Evolutionary conservation across 2,113 vertebrate genomes (phyloP), one percentile per base, ranked within the genome.

Genomic region (Odontophorus gujanensis): DNA sequence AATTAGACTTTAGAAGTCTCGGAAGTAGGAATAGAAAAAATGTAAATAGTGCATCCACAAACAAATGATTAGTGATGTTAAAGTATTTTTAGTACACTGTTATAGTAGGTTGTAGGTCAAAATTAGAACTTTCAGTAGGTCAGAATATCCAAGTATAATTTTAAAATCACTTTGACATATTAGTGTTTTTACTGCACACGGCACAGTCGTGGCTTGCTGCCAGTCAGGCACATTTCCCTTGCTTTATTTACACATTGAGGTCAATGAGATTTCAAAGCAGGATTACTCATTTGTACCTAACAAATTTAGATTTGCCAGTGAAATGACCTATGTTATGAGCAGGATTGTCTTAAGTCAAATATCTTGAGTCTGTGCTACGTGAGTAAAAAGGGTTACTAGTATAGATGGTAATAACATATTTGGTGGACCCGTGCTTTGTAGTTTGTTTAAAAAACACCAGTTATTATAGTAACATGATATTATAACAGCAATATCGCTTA

Each of bases 241-340:
- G 71, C 79, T 83, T 91, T 96, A 93, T 95, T 94, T 96, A 93
- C 72, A 93, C 85, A 83, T 77, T 47, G 82, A 94, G 85, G 87
- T 96, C 90, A 94, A 83, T 80, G 87, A 95, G 87, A 95, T 93
- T 87, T 82, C 19, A 9, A 66, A 77, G 85, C 20, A 83, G 45
- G 47, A 93, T 92, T 95, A 91, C 89, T 94, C 58, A 92, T 76
- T 95, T 92, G 74, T 92, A 81, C 89, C 62, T 53, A 87, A 73
- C 53, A 81, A 85, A 93, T 89, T 82, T 58, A 58, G 75, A 71
- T 89, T 89, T 93, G 20, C 69, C 3, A 12, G 59, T 36, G 12
- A 71, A 94, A 87, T 90, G 79, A 91, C 95, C 93, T 94, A 21
- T 63, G 67, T 19, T 82, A 63, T 82, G 71, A 89, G 67, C 42